A percentile compares a stretch with the other conserved stretches of the same genome.
These are phyloP conservation scores for Poeciliopsis paucimaculata DNA, from an alignment of 2,797 vertebrate genomes.

Conservation along the genomic window DNA sequence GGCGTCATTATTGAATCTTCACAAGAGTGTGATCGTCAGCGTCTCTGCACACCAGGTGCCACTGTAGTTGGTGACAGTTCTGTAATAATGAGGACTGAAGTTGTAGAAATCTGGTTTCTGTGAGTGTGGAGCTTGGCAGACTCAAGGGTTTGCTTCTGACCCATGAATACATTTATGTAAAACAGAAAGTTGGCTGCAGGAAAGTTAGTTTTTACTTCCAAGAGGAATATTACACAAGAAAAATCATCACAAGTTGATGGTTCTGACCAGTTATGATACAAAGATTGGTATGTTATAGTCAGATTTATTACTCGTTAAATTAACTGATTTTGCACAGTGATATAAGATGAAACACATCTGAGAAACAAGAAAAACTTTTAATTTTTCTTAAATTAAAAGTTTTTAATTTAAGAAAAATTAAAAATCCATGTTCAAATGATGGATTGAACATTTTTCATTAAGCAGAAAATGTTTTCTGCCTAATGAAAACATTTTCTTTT, in stretches of 20 bases:
- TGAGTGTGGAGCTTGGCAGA: neutral
- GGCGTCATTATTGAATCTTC: conserved; percentile 44
- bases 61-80: conserved; percentile 5
- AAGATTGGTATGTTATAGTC: neutral
- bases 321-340: no score
- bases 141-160: neutral
- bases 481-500: neutral
- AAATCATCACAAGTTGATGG: neutral
- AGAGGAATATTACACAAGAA: neutral
- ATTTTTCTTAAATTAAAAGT: no score
- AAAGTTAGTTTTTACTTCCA: neutral
- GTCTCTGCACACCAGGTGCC: conserved; percentile 26
- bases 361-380: neutral
- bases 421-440: no score
- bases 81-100: conserved; percentile 22
- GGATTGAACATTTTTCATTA: no score
- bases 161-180: neutral
- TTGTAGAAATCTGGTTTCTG: conserved; percentile 17
- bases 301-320: no score
- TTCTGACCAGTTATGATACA: neutral
- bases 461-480: no score
- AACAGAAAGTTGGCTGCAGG: conserved; percentile 8
- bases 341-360: neutral
- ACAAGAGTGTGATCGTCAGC: conserved; percentile 10
- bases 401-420: no score